Evolutionary conservation across 2,797 vertebrate species (phyloP).

Genomic region (Hephaestus fuliginosus): DNA sequence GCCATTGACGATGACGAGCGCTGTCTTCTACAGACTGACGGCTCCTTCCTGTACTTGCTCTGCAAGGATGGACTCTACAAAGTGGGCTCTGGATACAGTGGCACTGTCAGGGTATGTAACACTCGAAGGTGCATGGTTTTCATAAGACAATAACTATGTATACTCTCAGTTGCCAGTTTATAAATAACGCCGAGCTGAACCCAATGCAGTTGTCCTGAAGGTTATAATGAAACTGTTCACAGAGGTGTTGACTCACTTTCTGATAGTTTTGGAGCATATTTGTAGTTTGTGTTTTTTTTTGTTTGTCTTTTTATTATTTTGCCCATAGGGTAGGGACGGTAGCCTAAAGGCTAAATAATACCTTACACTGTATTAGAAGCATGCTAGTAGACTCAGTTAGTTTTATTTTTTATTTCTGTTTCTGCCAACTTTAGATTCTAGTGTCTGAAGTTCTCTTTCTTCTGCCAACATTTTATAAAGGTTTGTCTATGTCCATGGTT

Average conservation of each 20-base stretch:
- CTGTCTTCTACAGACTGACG: constrained; percentile 97
- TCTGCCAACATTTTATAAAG: background rate
- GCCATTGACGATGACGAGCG: constrained; percentile 95
- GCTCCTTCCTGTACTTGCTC: constrained; percentile 97
- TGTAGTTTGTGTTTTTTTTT: background rate
- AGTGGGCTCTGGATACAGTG: constrained; percentile 99
- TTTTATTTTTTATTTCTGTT: too few relatives aligned
- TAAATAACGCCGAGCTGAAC: background rate
- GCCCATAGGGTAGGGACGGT: too few relatives aligned
- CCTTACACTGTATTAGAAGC: too few relatives aligned
- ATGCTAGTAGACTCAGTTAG: too few relatives aligned
- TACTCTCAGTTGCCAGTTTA: background rate
- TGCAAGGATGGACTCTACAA: constrained; percentile 99
- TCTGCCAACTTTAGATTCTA: background rate
- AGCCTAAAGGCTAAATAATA: background rate
- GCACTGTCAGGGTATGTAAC: constrained; percentile 92
- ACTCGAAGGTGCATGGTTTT: constrained; percentile 7
- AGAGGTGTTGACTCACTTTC: background rate
- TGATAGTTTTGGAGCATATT: background rate
- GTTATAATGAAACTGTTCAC: background rate
- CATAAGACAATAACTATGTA: background rate
- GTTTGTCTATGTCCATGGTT: constrained; percentile 7
- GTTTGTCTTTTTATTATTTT: background rate
- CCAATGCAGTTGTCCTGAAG: background rate
- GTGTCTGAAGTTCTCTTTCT: background rate